Evolutionary conservation across 2,797 vertebrate species (phyloP), one percentile per base, ranked within the genome.

Genomic region (Ctenosaura bakeri): DNA sequence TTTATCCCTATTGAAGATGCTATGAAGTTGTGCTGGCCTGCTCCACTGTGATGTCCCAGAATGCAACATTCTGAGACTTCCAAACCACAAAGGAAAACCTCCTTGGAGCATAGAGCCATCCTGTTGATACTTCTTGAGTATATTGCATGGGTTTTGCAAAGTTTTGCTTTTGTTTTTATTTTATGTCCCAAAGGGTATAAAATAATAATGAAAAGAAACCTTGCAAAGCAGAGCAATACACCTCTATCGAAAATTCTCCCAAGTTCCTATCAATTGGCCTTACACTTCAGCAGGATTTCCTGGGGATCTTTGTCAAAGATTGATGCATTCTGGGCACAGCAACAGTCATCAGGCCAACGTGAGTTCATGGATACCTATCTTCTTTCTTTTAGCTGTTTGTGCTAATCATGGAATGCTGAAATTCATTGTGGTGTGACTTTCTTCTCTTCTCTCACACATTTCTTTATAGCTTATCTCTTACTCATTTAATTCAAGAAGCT

Each of bases 151-250:
- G 18, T 94, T 96, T 96, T 96, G 94, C 95, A 96, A 96, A 95
- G 95, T 74, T 86, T 83, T 88, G 95, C 94, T 93, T 94, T 74
- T 1, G 66, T 90, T 88, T 93, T 92, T 96, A 95, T 96, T 96
- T 95, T 96, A 95, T 95, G 91, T 85, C 93, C 94, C 89, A 38
- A 93, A 83, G 82, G 91, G 88, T 95, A 95, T 96, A 95, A 96
- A 95, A 96, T 96, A 96, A 96, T 96, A 96, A 96, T 77, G 90
- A 95, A 93, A 94, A 95, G 92, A 96, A 96, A 96, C 95, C 91
- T 96, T 96, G 95, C 95, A 96, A 96, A 96, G 94, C 95, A 94
- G 93, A 96, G 95, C 95, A 96, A 95, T 96, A 95, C 90, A 88
- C 94, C 85, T 66, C 3, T 14, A 9, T 2, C 24, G 35, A 87